Evolutionary conservation across 2,888 invertebrate genomes (phyloP).

Genomic region (Trachelus stipa): DNA sequence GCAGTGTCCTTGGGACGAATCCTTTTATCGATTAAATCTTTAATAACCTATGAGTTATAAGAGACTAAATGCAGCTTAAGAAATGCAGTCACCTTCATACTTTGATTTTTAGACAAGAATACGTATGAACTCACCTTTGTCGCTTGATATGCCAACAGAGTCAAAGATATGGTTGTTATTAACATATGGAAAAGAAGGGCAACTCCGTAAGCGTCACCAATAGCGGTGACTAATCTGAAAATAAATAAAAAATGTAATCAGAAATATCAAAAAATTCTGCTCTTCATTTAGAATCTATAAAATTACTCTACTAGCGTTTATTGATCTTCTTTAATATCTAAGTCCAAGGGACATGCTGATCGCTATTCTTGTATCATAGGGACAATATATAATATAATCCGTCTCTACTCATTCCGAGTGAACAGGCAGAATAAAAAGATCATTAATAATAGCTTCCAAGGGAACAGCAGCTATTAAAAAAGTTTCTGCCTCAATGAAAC

Average conservation of each 20-base stretch:
- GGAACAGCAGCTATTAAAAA: not conserved
- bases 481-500: not conserved
- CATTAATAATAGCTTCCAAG: not conserved
- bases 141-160: slow-evolving; percentile 86
- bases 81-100: not conserved
- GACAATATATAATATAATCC: not conserved
- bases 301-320: not conserved
- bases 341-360: not conserved
- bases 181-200: slow-evolving; percentile 87
- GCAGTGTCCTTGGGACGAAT: not conserved
- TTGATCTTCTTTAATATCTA: not conserved
- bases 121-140: slow-evolving; percentile 74
- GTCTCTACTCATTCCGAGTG: not conserved
- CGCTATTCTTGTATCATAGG: not conserved
- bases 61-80: not conserved
- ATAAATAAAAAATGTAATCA: slow-evolving; percentile 14
- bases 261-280: not conserved
- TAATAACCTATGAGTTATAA: not conserved
- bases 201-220: slow-evolving; percentile 87
- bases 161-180: slow-evolving; percentile 84
- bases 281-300: not conserved
- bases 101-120: not conserved
- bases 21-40: not conserved
- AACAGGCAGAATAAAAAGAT: not conserved
- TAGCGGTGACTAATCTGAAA: slow-evolving; percentile 80